Evolutionary conservation across 2,113 vertebrate species (phyloP).

Genomic region (Nothobranchius kuhntae): DNA sequence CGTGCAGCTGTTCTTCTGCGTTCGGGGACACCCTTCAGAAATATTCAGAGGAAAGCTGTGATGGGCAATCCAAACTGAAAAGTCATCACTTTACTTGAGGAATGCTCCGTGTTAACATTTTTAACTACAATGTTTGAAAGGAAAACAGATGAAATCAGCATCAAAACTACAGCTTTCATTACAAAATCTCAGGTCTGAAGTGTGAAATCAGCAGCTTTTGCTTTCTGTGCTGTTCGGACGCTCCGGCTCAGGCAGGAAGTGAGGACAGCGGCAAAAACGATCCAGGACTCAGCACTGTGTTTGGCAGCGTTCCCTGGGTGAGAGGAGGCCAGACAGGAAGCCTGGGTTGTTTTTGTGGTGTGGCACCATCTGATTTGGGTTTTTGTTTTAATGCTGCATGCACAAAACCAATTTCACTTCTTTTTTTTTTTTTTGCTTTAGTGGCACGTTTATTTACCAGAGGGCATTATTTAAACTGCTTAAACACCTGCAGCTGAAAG

Average conservation of each 20-base stretch:
- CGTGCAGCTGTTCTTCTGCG: constrained; percentile 40
- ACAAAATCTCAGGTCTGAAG: constrained; percentile 8
- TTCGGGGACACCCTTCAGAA: constrained; percentile 16
- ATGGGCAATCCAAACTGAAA: too few relatives aligned
- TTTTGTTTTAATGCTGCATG: constrained; percentile 13
- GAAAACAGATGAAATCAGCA: neutral
- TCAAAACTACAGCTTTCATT: neutral
- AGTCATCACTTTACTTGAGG: neutral
- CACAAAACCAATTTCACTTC: neutral
- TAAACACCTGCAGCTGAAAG: neutral
- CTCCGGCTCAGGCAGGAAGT: constrained; percentile 1
- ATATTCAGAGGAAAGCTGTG: too few relatives aligned
- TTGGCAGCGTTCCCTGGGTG: constrained; percentile 33
- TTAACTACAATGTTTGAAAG: neutral
- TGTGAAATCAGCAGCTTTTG: constrained; percentile 29
- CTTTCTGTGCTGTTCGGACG: constrained; percentile 19
- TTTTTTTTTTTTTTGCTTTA: neutral
- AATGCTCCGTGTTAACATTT: constrained; percentile 1
- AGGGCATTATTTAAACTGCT: neutral
- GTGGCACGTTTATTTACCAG: neutral
- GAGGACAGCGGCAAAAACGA: neutral
- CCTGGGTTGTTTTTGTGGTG: constrained; percentile 25
- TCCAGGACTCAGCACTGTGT: constrained; percentile 29
- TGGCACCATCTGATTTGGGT: constrained; percentile 9
- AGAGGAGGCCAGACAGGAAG: constrained; percentile 38